Conservation (phyloP, 2,797 vertebrate genomes). For the Diceros bicornis region DNA sequence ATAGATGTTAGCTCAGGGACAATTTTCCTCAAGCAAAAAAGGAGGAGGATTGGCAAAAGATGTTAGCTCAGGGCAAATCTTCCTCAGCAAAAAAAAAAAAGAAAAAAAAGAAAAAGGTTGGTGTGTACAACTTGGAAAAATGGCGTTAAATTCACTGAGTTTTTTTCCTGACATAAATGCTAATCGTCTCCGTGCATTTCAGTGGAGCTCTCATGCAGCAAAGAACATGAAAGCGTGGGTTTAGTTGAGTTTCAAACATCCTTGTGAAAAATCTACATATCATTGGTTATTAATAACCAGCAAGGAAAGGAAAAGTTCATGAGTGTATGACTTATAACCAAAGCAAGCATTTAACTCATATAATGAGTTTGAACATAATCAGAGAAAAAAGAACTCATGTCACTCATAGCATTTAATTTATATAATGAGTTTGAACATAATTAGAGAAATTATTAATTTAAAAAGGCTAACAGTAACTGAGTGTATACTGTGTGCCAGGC, state of each 20-base stretch:
- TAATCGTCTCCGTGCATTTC: not conserved
- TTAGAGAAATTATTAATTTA: not conserved
- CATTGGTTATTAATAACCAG: not conserved
- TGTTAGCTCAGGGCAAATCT: too few species aligned
- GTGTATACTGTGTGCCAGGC: accelerated
- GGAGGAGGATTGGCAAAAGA: too few species aligned
- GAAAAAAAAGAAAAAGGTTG: not conserved
- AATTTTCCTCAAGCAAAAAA: too few species aligned
- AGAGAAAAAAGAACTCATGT: not conserved
- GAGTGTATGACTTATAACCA: not conserved
- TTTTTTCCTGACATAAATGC: not conserved
- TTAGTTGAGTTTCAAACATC: conserved; percentile 12
- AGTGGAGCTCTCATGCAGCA: not conserved
- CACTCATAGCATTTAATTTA: not conserved
- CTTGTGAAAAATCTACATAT: not conserved
- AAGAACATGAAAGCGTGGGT: not conserved
- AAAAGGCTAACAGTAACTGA: not conserved
- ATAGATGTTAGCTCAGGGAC: too few species aligned
- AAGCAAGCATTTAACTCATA: not conserved
- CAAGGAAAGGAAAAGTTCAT: not conserved
- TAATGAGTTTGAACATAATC: not conserved
- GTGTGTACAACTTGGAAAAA: not conserved
- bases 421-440: not conserved
- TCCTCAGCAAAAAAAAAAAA: not conserved
- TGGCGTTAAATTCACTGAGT: not conserved